Evolutionary conservation across 2,113 vertebrate genomes (phyloP).

Genomic region (Xenus cinereus): DNA sequence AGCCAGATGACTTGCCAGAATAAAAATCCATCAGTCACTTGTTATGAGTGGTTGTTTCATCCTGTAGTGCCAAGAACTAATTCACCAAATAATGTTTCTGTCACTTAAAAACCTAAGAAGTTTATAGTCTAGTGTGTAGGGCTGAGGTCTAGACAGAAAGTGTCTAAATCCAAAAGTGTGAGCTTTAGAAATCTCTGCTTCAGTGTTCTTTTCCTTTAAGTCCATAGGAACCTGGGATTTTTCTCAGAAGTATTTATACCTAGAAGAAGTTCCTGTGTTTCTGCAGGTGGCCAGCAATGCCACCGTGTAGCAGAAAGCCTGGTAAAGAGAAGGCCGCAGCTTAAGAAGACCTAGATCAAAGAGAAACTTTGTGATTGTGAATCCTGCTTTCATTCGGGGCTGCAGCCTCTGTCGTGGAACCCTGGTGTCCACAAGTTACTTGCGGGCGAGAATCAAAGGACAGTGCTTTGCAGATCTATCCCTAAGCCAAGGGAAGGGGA

Average conservation of each 20-base stretch:
- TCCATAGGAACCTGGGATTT: background rate
- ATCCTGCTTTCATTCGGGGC: background rate
- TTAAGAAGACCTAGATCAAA: background rate
- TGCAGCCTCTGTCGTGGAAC: background rate
- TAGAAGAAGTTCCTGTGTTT: background rate
- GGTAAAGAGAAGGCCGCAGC: background rate
- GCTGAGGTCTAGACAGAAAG: background rate
- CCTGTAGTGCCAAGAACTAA: background rate
- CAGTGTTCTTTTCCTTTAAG: background rate
- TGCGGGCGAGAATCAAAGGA: background rate
- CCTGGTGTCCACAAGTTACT: accelerated
- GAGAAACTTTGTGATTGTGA: background rate
- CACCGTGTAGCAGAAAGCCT: background rate
- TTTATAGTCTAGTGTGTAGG: background rate
- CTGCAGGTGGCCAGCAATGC: background rate
- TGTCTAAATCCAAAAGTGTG: background rate
- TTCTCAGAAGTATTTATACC: background rate
- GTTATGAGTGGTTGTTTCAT: background rate
- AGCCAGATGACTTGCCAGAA: background rate
- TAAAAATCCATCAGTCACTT: background rate
- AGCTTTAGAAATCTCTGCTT: background rate
- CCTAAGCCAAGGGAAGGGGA: background rate
- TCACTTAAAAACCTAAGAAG: background rate
- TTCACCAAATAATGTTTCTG: background rate
- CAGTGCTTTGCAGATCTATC: background rate